Percentiles rank a stretch among this genome's conserved stretches.
phyloP scores from a whole-genome alignment of 2,113 vertebrate genomes.

The Mastomys coucha region DNA sequence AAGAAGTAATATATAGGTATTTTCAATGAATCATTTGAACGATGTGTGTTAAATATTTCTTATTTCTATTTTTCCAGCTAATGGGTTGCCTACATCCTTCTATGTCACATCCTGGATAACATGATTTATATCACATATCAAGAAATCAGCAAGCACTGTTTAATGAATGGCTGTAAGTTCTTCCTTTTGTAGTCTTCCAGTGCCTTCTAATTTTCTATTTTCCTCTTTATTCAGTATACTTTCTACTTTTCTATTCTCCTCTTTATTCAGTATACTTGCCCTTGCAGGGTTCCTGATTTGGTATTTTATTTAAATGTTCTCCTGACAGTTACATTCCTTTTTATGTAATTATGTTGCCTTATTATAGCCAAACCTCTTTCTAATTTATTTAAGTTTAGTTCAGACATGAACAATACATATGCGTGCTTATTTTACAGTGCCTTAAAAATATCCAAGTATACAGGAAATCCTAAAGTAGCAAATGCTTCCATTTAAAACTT shows the following conservation, averaged over 20 bases:
- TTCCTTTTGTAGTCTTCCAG: background rate
- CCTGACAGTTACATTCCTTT: slow-evolving; percentile 25
- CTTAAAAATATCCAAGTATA: slow-evolving; percentile 35
- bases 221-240: background rate
- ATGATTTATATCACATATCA: background rate
- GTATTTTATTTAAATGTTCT: slow-evolving; percentile 12
- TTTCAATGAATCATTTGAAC: no score
- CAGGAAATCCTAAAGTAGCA: background rate
- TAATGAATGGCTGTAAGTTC: background rate
- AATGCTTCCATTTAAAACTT: background rate
- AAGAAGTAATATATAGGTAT: no score
- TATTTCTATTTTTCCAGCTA: no score
- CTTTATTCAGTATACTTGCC: background rate
- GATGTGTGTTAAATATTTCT: no score
- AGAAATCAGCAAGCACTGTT: slow-evolving; percentile 24
- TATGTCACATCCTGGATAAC: background rate
- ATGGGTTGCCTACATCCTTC: no score
- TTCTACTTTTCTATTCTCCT: background rate
- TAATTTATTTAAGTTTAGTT: slow-evolving; percentile 59
- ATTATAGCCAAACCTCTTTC: background rate
- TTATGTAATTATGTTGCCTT: background rate
- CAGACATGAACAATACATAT: slow-evolving; percentile 4
- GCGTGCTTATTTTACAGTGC: slow-evolving; percentile 6
- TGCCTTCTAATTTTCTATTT: background rate
- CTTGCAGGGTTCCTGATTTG: slow-evolving; percentile 26